phyloP scores from a whole-genome alignment of 2,888 invertebrate genomes.

The Trypoxylon attenuatum region DNA sequence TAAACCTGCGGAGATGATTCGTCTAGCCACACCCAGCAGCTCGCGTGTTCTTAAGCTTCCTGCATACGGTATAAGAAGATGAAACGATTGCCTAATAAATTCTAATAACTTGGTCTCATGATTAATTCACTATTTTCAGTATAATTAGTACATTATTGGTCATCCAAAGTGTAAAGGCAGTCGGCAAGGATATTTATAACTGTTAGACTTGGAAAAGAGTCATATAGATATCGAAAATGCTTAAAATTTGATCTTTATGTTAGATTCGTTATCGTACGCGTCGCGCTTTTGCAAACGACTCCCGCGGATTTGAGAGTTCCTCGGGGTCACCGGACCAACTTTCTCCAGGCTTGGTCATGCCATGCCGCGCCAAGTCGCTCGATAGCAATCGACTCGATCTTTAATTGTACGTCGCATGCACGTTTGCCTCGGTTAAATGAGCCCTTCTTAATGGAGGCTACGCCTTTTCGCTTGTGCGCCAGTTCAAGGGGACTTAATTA shows the following conservation, averaged over 20 bases:
- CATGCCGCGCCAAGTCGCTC: no score
- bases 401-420: slow-evolving; percentile 44
- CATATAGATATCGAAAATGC: no score
- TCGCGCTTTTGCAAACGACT: slow-evolving; percentile 19
- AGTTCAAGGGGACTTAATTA: no score
- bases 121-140: no score
- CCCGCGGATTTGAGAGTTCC: slow-evolving; percentile 17
- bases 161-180: no score
- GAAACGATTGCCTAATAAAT: neutral
- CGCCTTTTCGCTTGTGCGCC: no score
- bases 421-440: slow-evolving; percentile 20
- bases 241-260: no score
- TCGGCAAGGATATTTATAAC: no score
- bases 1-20: slow-evolving; percentile 32
- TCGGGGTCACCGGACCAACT: slow-evolving; percentile 50
- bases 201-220: no score
- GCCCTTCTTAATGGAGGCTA: no score
- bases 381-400: slow-evolving; percentile 50
- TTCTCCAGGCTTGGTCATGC: slow-evolving; percentile 43
- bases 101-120: neutral
- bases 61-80: no score
- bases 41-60: slow-evolving; percentile 1
- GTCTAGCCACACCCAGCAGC: slow-evolving; percentile 35
- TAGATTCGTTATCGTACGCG: slow-evolving; percentile 42
- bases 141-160: no score